Base-by-base conservation (phyloP, 2,797 vertebrate species). In the Hafferia zeledoni region DNA sequence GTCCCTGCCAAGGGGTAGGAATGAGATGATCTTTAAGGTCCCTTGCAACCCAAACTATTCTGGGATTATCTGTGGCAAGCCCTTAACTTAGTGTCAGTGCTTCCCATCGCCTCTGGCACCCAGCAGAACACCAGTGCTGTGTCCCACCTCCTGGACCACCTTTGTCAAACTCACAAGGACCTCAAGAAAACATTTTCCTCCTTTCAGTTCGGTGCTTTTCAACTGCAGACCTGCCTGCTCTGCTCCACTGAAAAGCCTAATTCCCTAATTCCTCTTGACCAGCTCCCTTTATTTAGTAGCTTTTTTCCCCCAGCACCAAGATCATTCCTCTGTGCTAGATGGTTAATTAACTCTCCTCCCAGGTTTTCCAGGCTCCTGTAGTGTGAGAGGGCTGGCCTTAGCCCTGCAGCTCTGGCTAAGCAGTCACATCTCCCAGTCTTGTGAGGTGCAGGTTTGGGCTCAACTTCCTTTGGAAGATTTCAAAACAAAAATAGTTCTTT, bases 51-150 rank as follows among this genome's bases (percentile, higher is more conserved):
- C 39, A 31, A 53, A 31, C 33, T 41, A 14, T n/a, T 8, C 30
- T 27, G 16, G 39, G 33, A 14, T 6, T 56, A n/a, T 3, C 17
- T 13, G 0, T 18, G 37, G 24, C 71, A 44, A 57, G 6, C 31
- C 39, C 47, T 81, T 13, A 44, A 20, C 35, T 52, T 20, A 0
- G 13, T n/a, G 55, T 17, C 35, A 13, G 24, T 6, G 4, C 37
- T 39, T n/a, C 33, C 46, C 28, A 3, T 43, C 8, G 0, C 24
- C 55, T 35, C 56, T 83, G 52, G 60, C 59, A 39, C n/a, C 18
- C 83, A 37, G 18, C 41, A 56, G n/a, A 13, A 35, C 30, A 27
- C 0, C 0, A 5, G 49, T 1, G 6, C 20, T 1, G 0, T 1
- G 8, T 64, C 61, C 83, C 49, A 61, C 10, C 17, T n/a, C 22